These are phyloP conservation scores for Copsychus sechellarum DNA, from an alignment of 2,113 vertebrate species.

Conservation along the genomic window DNA sequence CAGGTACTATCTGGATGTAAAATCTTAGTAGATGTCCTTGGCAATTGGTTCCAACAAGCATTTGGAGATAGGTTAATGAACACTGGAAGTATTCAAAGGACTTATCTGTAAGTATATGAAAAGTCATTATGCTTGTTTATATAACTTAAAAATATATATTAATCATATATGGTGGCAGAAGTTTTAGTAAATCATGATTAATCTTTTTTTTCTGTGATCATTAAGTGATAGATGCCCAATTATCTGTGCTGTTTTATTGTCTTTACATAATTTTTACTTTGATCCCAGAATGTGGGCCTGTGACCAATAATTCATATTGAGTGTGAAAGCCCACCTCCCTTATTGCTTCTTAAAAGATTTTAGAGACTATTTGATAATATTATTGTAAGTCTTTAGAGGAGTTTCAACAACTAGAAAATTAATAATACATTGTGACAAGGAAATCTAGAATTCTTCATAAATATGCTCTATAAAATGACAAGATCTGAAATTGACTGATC, in stretches of 20 bases:
- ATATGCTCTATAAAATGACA: not conserved
- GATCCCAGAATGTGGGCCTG: not conserved
- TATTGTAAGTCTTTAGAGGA: not conserved
- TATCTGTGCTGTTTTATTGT: not conserved
- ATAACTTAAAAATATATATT: not conserved
- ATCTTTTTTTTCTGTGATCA: not conserved
- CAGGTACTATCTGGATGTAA: not conserved
- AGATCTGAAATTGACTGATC: not conserved
- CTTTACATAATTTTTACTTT: not conserved
- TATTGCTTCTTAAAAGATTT: not conserved
- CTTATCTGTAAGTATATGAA: not conserved
- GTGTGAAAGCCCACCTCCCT: not conserved
- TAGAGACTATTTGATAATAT: not conserved
- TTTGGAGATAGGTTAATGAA: not conserved
- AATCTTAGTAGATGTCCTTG: not conserved
- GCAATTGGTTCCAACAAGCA: not conserved
- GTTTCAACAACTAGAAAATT: not conserved
- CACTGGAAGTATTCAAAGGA: not conserved
- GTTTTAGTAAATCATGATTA: not conserved
- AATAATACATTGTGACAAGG: not conserved
- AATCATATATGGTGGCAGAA: not conserved
- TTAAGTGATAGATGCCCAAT: not conserved
- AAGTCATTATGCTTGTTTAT: not conserved
- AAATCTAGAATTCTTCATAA: not conserved
- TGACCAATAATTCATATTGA: accelerated